Percentiles rank a stretch among this genome's conserved stretches.
Evolutionary conservation across 2,888 invertebrate species (phyloP).

Genomic region (Notodonta ziczac): DNA sequence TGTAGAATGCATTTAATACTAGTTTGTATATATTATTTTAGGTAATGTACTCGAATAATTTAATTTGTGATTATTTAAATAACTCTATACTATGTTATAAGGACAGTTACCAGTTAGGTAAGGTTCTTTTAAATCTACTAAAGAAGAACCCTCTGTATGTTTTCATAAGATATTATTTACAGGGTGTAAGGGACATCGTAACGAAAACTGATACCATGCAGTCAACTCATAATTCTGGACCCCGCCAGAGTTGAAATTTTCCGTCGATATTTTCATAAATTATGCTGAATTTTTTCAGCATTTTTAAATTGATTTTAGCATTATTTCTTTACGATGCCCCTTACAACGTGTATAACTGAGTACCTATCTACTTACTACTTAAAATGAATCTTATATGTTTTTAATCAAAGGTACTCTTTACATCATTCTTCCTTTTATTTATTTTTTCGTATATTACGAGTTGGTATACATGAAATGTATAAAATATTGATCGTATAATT

Average conservation of each 20-base stretch:
- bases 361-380: background rate
- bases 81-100: constrained; percentile 21
- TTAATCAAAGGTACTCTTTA: background rate
- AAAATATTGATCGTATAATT: background rate
- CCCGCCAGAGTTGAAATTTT: no score
- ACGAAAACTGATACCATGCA: no score
- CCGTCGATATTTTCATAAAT: no score
- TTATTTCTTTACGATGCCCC: no score
- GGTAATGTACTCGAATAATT: constrained; percentile 31
- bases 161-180: no score
- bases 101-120: constrained; percentile 37
- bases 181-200: no score
- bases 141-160: background rate
- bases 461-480: background rate
- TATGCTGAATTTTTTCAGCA: no score
- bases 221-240: no score
- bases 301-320: no score
- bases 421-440: background rate
- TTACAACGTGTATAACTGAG: no score
- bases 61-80: constrained; percentile 23
- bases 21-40: constrained; percentile 48
- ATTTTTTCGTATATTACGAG: background rate
- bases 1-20: constrained; percentile 48
- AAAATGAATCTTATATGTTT: background rate
- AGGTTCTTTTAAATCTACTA: constrained; percentile 18